phyloP scores from a whole-genome alignment of 2,113 vertebrate genomes.

The Collichthys lucidus region DNA sequence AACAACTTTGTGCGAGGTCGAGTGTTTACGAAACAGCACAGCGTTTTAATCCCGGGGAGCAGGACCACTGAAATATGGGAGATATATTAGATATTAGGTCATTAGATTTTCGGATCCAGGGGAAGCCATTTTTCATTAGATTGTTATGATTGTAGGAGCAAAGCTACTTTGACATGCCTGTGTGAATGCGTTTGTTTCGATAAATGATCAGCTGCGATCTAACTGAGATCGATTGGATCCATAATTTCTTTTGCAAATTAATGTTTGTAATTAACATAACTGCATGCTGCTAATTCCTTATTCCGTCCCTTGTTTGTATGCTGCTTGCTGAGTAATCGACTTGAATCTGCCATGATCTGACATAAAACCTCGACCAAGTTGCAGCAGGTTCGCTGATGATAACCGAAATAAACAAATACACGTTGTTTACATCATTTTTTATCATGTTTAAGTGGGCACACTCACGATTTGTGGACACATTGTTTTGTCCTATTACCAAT shows the following conservation, averaged over 20 bases:
- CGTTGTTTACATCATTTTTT: not conserved
- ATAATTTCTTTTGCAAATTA: not conserved
- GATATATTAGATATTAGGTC: conserved; percentile 72
- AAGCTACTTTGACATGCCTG: conserved; percentile 10
- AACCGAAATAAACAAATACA: not conserved
- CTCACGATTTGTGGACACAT: not conserved
- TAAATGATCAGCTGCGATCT: not conserved
- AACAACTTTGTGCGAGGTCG: not conserved
- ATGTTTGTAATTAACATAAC: conserved; percentile 2
- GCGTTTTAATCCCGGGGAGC: conserved; percentile 33
- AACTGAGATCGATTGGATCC: not conserved
- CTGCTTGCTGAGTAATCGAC: not conserved
- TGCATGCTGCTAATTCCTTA: not conserved
- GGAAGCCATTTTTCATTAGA: conserved; percentile 80
- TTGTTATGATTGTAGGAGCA: conserved; percentile 48
- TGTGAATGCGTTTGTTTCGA: not conserved
- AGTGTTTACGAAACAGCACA: not conserved
- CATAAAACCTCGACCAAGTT: not conserved
- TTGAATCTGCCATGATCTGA: not conserved
- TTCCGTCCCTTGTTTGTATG: not conserved
- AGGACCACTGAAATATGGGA: conserved; percentile 54
- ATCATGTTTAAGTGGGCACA: not conserved
- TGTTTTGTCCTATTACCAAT: not conserved
- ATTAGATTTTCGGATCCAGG: conserved; percentile 66
- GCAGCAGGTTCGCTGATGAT: conserved; percentile 6